These are phyloP conservation scores for Ferrisia virgata DNA, from an alignment of 2,888 invertebrate species.

Conservation along the genomic window DNA sequence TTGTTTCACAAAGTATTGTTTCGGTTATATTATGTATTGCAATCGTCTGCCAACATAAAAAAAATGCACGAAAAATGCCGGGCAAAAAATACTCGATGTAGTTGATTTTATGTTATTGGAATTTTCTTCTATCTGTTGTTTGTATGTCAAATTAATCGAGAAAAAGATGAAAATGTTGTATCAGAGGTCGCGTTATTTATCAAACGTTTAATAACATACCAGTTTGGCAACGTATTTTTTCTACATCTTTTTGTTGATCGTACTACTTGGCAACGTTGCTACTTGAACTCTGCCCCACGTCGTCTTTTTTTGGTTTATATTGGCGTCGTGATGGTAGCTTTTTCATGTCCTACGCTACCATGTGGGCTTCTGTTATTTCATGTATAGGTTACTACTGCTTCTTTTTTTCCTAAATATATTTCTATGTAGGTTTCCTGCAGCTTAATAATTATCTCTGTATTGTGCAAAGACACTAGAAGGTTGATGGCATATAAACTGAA, in stretches of 20 bases:
- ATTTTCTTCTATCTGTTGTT: not conserved
- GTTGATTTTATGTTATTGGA: not conserved
- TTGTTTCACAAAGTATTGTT: not conserved
- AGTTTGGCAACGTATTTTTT: conserved; percentile 16
- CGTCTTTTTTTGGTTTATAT: conserved; percentile 26
- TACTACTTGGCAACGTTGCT: conserved; percentile 4
- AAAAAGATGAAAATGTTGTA: conserved; percentile 10
- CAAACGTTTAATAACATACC: conserved; percentile 28
- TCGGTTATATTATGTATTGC: not conserved
- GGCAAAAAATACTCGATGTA: not conserved
- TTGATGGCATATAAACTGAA: not conserved
- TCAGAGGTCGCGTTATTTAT: conserved; percentile 23
- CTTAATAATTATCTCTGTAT: not conserved
- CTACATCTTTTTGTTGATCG: conserved; percentile 8
- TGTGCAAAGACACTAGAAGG: not conserved
- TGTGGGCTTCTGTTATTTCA: conserved; percentile 1
- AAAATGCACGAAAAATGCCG: not conserved
- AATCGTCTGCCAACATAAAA: not conserved
- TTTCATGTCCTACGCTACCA: conserved; percentile 13
- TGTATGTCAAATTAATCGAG: not conserved
- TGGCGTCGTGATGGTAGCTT: conserved; percentile 13
- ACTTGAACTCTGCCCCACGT: conserved; percentile 17
- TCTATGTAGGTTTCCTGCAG: conserved; percentile 3
- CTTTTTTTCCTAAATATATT: not conserved
- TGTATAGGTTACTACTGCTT: not conserved